Conservation (phyloP, 2,888 invertebrate genomes). For the Morpho achilles region DNA sequence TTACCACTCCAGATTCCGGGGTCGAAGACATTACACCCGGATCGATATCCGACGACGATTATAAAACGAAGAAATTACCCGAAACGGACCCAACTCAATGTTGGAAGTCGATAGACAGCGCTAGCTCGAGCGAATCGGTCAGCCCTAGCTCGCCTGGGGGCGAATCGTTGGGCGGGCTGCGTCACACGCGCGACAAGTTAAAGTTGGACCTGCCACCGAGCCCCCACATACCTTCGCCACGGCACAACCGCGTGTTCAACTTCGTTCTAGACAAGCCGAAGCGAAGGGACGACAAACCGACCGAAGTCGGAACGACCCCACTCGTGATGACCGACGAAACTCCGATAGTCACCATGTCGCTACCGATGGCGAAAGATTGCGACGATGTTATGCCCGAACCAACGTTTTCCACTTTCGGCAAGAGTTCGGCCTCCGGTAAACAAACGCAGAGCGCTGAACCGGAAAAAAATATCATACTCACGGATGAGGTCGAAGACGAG, state of each 20-base stretch:
- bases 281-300: slow-evolving; percentile 35
- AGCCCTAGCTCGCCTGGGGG: slow-evolving; percentile 66
- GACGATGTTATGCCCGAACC: slow-evolving; percentile 60
- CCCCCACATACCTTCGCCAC: slow-evolving; percentile 66
- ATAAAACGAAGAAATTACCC: slow-evolving; percentile 44
- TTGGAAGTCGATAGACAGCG: slow-evolving; percentile 58
- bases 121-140: slow-evolving; percentile 65
- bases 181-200: slow-evolving; percentile 85
- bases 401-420: slow-evolving; percentile 81
- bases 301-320: slow-evolving; percentile 39
- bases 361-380: slow-evolving; percentile 46
- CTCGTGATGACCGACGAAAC: slow-evolving; percentile 71
- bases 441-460: slow-evolving; percentile 46
- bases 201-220: slow-evolving; percentile 84
- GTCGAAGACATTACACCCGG: slow-evolving; percentile 81
- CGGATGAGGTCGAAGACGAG: slow-evolving; percentile 37
- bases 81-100: slow-evolving; percentile 38
- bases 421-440: slow-evolving; percentile 40
- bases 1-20: slow-evolving; percentile 81
- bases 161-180: slow-evolving; percentile 81
- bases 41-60: slow-evolving; percentile 57
- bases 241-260: slow-evolving; percentile 64
- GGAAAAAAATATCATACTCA: slow-evolving; percentile 50
- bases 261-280: slow-evolving; percentile 65
- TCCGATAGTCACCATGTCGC: slow-evolving; percentile 48